Percentiles rank a stretch among this genome's conserved stretches.
phyloP scores from a whole-genome alignment of 37 sponge, comb jelly and placozoan genomes.

The Corticium candelabrum region DNA sequence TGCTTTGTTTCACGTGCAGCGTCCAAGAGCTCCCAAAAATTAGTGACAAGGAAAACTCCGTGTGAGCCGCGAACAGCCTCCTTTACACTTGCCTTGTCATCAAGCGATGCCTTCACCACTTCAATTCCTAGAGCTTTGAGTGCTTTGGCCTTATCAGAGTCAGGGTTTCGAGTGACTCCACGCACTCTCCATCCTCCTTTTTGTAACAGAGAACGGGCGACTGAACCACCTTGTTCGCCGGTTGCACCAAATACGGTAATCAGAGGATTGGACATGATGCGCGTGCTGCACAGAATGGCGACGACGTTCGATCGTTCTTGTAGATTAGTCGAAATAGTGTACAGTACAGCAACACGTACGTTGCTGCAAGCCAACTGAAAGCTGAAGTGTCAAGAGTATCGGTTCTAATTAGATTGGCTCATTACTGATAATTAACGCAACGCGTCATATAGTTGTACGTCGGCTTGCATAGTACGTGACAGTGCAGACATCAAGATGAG shows the following conservation, averaged over 20 bases:
- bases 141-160: slow-evolving; percentile 41
- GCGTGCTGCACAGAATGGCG: too few relatives aligned
- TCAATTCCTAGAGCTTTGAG: slow-evolving; percentile 34
- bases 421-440: too few relatives aligned
- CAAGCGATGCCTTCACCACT: slow-evolving; percentile 18
- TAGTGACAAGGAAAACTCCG: slow-evolving; percentile 56
- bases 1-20: slow-evolving; percentile 38
- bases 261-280: too few relatives aligned
- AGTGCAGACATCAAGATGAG: too few relatives aligned
- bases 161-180: slow-evolving; percentile 55
- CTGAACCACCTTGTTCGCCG: slow-evolving; percentile 51
- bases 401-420: too few relatives aligned
- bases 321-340: too few relatives aligned
- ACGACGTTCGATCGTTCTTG: too few relatives aligned
- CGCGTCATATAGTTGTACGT: too few relatives aligned
- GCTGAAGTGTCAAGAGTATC: too few relatives aligned
- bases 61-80: slow-evolving; percentile 30
- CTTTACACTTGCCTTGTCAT: slow-evolving; percentile 22
- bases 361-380: too few relatives aligned
- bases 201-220: slow-evolving; percentile 32
- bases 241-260: slow-evolving; percentile 66
- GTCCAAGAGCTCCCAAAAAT: slow-evolving; percentile 33
- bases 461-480: too few relatives aligned
- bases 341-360: too few relatives aligned
- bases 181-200: slow-evolving; percentile 36